Conservation (phyloP, 37 sponge, comb jelly and placozoan genomes). For the Halichondria panicea region DNA sequence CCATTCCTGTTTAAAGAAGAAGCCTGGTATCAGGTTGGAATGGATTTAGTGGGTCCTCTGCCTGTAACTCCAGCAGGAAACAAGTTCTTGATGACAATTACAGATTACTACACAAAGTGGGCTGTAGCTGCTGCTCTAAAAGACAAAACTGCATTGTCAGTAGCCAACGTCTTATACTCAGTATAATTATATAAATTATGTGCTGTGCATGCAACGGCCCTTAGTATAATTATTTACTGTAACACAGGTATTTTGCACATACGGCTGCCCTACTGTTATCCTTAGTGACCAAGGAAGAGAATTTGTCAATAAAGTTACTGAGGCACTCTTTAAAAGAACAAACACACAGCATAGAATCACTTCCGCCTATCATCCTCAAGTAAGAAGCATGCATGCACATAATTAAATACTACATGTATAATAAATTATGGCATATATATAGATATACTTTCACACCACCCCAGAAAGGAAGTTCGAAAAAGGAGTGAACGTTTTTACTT, state of each 20-base stretch:
- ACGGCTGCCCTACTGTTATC: conserved; percentile 29
- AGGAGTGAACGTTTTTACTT: too few relatives aligned
- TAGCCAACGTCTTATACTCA: conserved; percentile 28
- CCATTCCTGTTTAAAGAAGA: conserved; percentile 26
- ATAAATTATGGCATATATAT: too few relatives aligned
- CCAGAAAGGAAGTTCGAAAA: too few relatives aligned
- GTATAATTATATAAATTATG: conserved; percentile 1
- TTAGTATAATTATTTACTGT: too few relatives aligned
- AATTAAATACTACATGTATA: too few relatives aligned
- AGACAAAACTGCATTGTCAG: conserved; percentile 32
- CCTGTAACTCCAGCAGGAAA: conserved; percentile 15
- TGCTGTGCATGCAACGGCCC: too few relatives aligned
- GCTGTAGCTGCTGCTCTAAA: conserved; percentile 40
- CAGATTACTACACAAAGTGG: conserved; percentile 55
- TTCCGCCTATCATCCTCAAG: conserved; percentile 42
- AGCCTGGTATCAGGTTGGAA: conserved; percentile 43
- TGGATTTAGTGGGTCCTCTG: conserved; percentile 41
- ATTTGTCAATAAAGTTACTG: conserved; percentile 29
- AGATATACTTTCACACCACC: too few relatives aligned
- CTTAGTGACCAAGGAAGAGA: conserved; percentile 45
- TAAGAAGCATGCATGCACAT: too few relatives aligned
- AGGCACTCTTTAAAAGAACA: conserved; percentile 17
- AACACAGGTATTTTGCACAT: conserved; percentile 2
- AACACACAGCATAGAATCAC: conserved; percentile 29
- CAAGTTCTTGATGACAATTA: conserved; percentile 33